Evolutionary conservation across 2,888 invertebrate genomes (phyloP).

Genomic region (Noctua janthe): DNA sequence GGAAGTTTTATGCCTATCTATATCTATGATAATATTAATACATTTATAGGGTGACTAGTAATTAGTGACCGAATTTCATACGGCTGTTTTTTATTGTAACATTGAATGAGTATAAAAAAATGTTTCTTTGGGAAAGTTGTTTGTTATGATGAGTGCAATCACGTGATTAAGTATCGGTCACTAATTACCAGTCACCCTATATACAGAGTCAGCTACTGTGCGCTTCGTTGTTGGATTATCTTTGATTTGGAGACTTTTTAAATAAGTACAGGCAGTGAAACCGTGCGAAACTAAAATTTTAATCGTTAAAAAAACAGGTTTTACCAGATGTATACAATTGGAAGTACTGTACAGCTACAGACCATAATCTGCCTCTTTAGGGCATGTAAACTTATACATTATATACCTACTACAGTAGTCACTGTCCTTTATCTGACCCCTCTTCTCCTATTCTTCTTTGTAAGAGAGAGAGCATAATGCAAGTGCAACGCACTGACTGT

Average conservation of each 20-base stretch:
- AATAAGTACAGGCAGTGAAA: not conserved
- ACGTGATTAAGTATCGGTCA: too few relatives aligned
- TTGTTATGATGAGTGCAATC: too few relatives aligned
- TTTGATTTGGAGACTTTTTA: not conserved
- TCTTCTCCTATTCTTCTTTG: not conserved
- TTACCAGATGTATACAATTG: not conserved
- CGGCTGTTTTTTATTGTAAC: too few relatives aligned
- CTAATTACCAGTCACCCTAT: too few relatives aligned
- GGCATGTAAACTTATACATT: too few relatives aligned
- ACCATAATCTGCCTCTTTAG: too few relatives aligned
- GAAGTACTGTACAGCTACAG: not conserved
- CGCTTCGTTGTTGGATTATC: not conserved
- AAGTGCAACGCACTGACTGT: not conserved
- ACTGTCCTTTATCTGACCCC: not conserved
- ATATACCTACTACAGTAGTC: not conserved
- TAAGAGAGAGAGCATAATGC: not conserved
- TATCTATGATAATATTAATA: not conserved
- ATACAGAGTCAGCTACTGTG: not conserved
- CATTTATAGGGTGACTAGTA: not conserved
- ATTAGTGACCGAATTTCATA: too few relatives aligned
- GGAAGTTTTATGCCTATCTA: not conserved
- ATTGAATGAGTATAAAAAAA: too few relatives aligned
- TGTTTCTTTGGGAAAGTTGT: too few relatives aligned
- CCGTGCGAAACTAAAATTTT: not conserved
- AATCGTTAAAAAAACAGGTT: not conserved